Base-by-base conservation (phyloP, 2,888 invertebrate species). In the Apantesis nais region DNA sequence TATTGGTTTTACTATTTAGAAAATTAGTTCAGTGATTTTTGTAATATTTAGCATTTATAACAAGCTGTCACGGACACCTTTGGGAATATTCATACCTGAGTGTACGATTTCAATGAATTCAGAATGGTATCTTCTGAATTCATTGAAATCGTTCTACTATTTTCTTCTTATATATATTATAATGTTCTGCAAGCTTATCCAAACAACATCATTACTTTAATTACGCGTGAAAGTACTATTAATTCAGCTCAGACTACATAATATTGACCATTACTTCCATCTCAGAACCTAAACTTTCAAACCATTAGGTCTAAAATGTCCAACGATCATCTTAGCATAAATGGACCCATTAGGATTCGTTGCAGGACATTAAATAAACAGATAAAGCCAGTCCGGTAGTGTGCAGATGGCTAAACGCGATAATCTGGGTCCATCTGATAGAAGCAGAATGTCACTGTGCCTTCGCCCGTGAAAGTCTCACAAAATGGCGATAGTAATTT, bases 371-470 rank as follows among this genome's bases (percentile, higher is more conserved):
- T 83, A 86, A 87, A 85, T 84, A 86, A 80, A 83, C 77, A 85
- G 86, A 89, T 89, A 88, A 85, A 76, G 74, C 76, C 62, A 65
- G 76, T 76, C 81, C 83, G 81, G 87, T 87, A 86, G 80, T 75
- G 85, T 79, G 80, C 88, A 85, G 90, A 88, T 89, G 85, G 78
- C 83, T 82, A 74, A 82, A 77, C 73, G 73, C 71, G 89, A 90
- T 91, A 89, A 89, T 90, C 88, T 86, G 77, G 80, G 79, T 86
- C 85, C 89, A 91, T 92, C 91, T 89, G 89, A 89, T 88, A 85
- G 83, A 85, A 83, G 66, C 72, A 74, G 68, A 85, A 90, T 90
- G 89, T 90, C 88, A 89, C 82, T 85, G 88, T 75, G 78, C 77
- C 72, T 70, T 66, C 77, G 81, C 74, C 84, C 75, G 90, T 78